These are phyloP conservation scores for Acanthurus leucopareius DNA, from an alignment of 2,797 vertebrate species.

Conservation along the genomic window DNA sequence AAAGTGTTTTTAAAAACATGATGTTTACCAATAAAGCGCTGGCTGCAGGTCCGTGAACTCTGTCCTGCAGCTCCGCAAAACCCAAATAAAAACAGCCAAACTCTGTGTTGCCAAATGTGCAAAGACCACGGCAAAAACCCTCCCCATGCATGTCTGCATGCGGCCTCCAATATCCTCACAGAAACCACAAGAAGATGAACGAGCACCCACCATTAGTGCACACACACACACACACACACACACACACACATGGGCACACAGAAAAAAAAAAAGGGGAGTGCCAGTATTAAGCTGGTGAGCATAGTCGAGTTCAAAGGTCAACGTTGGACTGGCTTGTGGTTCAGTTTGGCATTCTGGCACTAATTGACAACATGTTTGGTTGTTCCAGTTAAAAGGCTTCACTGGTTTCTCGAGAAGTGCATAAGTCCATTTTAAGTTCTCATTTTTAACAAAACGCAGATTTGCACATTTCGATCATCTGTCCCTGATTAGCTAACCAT, in stretches of 20 bases:
- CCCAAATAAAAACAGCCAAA: conserved; percentile 71
- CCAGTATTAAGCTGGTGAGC: conserved; percentile 62
- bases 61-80: conserved; percentile 58
- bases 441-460: conserved; percentile 71
- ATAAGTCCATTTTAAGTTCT: conserved; percentile 71
- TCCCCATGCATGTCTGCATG: conserved; percentile 75
- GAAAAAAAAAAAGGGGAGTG: conserved; percentile 46
- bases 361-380: conserved; percentile 78
- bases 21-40: conserved; percentile 79
- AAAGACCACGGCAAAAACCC: conserved; percentile 69
- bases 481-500: conserved; percentile 70
- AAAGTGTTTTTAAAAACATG: conserved; percentile 72
- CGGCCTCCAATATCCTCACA: conserved; percentile 70
- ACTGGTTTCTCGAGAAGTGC: conserved; percentile 62
- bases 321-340: conserved; percentile 65
- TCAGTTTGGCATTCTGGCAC: conserved; percentile 61
- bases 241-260: conserved; percentile 9
- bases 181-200: conserved; percentile 81
- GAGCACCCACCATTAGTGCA: conserved; percentile 56
- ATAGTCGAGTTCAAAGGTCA: conserved; percentile 79
- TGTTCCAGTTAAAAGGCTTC: conserved; percentile 76
- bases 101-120: conserved; percentile 55
- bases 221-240: conserved; percentile 7
- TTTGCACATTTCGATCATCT: conserved; percentile 74
- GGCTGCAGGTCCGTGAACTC: conserved; percentile 74